Percentiles rank a stretch among this genome's conserved stretches.
These are phyloP conservation scores for Rhegmatorhina hoffmannsi DNA, from an alignment of 2,113 vertebrate genomes.

Conservation along the genomic window DNA sequence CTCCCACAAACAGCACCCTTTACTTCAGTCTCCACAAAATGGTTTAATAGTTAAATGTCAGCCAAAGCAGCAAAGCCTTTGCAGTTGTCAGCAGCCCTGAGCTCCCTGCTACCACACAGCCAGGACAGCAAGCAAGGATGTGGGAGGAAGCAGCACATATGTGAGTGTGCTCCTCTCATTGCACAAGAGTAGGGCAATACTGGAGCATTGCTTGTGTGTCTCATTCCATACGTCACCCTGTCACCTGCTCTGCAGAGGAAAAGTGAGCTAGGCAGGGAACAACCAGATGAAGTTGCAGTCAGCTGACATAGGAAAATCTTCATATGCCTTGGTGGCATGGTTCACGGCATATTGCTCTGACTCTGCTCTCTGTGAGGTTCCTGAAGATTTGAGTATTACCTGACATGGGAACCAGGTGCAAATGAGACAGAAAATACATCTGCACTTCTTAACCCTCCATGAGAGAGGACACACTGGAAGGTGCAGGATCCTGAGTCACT, in stretches of 20 bases:
- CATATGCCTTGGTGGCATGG: rapidly evolving
- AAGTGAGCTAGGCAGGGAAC: background rate
- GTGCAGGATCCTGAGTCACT: rapidly evolving
- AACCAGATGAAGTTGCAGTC: background rate
- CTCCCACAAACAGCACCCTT: background rate
- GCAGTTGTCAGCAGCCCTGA: background rate
- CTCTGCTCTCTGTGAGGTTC: background rate
- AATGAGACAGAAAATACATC: background rate
- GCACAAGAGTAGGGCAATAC: background rate
- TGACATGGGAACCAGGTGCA: background rate
- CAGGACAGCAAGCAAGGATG: background rate
- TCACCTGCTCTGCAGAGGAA: background rate
- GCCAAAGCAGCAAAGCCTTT: background rate
- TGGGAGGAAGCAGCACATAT: rapidly evolving
- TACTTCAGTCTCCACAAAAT: background rate
- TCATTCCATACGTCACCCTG: background rate
- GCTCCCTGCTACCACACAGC: background rate
- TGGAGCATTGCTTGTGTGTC: background rate
- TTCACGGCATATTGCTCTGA: background rate
- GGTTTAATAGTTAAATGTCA: conserved; percentile 27
- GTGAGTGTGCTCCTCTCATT: background rate
- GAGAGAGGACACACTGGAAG: background rate
- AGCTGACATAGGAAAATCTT: background rate
- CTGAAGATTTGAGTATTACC: background rate
- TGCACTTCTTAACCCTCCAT: background rate